A percentile compares a stretch with the other conserved stretches of the same genome.
phyloP scores from a whole-genome alignment of 2,113 vertebrate genomes.

The Psophia crepitans region DNA sequence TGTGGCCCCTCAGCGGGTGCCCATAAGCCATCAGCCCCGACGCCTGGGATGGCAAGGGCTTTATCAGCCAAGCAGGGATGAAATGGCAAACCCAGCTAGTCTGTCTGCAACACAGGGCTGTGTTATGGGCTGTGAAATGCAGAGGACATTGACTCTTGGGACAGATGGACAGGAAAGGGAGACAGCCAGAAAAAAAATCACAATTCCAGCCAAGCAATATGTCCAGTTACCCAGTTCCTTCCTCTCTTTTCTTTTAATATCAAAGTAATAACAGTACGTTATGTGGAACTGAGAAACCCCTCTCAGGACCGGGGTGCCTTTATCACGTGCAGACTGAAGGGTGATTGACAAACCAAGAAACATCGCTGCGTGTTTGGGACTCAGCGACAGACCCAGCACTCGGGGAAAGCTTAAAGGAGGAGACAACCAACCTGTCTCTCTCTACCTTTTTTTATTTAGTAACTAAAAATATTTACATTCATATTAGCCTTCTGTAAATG shows the following conservation, averaged over 20 bases:
- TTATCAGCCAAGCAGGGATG: neutral
- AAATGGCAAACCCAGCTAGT: neutral
- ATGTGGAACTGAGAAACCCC: neutral
- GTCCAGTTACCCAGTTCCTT: neutral
- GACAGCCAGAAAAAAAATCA: neutral
- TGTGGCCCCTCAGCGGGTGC: neutral
- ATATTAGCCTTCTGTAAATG: neutral
- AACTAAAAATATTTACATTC: neutral
- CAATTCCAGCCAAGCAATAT: conserved; percentile 1
- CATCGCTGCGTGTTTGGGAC: neutral
- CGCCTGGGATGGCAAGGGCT: neutral
- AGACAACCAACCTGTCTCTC: neutral
- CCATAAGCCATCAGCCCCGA: fast-evolving
- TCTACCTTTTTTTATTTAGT: neutral
- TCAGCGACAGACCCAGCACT: neutral
- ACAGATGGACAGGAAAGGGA: conserved; percentile 40
- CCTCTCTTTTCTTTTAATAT: neutral
- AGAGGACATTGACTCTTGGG: neutral
- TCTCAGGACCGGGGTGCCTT: neutral
- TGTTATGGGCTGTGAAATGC: neutral
- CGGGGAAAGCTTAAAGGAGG: neutral
- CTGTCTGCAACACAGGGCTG: neutral
- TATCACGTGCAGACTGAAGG: neutral
- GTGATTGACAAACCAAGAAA: neutral
- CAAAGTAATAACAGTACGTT: neutral